A percentile compares a stretch with the other conserved stretches of the same genome.
Conservation (phyloP, 2,797 vertebrate species). For the Petrocephalus schoutedeni region DNA sequence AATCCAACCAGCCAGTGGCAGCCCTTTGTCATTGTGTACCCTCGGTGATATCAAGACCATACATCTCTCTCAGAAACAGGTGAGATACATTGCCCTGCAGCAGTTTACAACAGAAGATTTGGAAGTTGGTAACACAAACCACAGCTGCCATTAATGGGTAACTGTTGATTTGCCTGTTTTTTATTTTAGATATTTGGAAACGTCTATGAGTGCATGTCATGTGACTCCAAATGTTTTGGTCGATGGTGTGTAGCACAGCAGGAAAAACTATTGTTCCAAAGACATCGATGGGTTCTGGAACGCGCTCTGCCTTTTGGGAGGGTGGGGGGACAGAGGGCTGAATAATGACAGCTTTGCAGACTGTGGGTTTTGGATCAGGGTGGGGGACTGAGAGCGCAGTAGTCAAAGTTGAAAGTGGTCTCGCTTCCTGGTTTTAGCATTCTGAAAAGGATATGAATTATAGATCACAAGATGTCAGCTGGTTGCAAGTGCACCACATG, state of each 20-base stretch:
- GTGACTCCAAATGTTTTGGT: not conserved
- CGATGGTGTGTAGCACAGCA: not conserved
- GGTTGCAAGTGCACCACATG: not conserved
- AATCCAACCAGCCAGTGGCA: conserved; percentile 9
- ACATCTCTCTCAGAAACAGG: not conserved
- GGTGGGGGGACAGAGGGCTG: not conserved
- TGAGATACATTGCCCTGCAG: not conserved
- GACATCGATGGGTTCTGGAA: not conserved
- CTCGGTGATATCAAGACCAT: not conserved
- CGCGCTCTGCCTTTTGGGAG: not conserved
- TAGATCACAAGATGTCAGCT: not conserved
- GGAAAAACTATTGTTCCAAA: not conserved
- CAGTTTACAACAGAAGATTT: not conserved
- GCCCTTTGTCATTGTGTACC: conserved; percentile 13
- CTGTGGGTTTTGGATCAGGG: not conserved
- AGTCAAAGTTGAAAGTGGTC: not conserved
- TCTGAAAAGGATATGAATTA: not conserved
- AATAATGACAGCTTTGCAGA: not conserved
- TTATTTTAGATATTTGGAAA: not conserved
- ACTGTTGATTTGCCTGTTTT: not conserved
- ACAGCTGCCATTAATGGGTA: not conserved
- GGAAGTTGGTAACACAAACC: not conserved
- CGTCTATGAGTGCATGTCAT: not conserved
- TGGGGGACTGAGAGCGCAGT: not conserved
- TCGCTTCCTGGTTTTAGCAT: not conserved